Evolutionary conservation across 2,888 invertebrate species (phyloP).

Genomic region (Lutraria lutraria): DNA sequence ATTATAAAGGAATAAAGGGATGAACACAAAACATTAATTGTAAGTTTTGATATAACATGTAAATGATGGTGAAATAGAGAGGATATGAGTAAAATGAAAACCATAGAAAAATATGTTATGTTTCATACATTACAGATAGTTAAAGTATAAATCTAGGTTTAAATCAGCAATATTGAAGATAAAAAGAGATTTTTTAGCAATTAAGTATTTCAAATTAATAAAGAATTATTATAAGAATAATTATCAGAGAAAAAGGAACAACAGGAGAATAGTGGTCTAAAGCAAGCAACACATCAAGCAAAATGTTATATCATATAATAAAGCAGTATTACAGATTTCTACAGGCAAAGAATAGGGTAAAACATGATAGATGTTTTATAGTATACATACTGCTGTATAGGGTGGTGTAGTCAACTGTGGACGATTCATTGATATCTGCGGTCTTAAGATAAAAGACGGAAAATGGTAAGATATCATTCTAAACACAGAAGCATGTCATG

Average conservation of each 20-base stretch:
- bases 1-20: no score
- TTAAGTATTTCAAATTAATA: no score
- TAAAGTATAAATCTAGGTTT: no score
- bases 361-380: not conserved
- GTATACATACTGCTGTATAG: slow-evolving; percentile 68
- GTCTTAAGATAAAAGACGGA: slow-evolving; percentile 49
- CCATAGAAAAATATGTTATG: no score
- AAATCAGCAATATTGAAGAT: no score
- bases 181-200: no score
- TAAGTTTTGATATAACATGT: no score
- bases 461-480: not conserved
- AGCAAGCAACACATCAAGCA: slow-evolving; percentile 2
- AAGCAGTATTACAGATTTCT: not conserved
- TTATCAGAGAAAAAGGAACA: not conserved
- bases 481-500: not conserved
- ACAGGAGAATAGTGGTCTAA: not conserved
- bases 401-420: slow-evolving; percentile 63
- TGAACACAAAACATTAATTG: no score
- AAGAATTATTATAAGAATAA: no score
- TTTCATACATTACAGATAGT: no score
- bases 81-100: no score
- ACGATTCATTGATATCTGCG: slow-evolving; percentile 55
- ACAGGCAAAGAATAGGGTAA: not conserved
- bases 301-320: not conserved
- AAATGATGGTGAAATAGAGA: no score